These are phyloP conservation scores for Tamandua tetradactyla DNA, from an alignment of 2,797 vertebrate species.

Conservation along the genomic window DNA sequence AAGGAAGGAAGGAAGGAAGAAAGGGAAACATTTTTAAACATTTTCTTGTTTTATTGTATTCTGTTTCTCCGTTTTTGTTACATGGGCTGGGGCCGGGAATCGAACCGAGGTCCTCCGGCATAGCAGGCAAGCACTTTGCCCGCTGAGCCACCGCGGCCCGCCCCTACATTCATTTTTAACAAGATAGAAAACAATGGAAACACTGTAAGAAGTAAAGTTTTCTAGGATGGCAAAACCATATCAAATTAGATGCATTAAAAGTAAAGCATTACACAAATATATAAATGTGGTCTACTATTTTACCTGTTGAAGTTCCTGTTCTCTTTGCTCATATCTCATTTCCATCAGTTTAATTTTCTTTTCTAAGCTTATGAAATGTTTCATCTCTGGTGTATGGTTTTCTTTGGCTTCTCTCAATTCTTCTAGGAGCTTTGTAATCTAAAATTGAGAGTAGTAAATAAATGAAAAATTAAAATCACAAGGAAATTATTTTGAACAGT, in stretches of 20 bases:
- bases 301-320: conserved; percentile 94
- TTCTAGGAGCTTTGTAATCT: conserved; percentile 92
- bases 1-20: too few relatives aligned
- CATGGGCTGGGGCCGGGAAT: too few relatives aligned
- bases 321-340: conserved; percentile 89
- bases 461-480: conserved; percentile 22
- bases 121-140: too few relatives aligned
- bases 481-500: conserved; percentile 40
- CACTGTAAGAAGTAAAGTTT: background rate
- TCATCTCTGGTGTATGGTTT: conserved; percentile 91
- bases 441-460: conserved; percentile 50
- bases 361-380: conserved; percentile 90
- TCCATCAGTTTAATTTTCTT: conserved; percentile 93
- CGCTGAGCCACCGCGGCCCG: too few relatives aligned
- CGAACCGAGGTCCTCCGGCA: too few relatives aligned
- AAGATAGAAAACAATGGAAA: conserved; percentile 9
- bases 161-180: background rate
- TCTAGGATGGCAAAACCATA: background rate
- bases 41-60: too few relatives aligned
- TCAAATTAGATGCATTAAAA: background rate
- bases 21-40: too few relatives aligned
- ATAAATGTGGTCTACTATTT: background rate
- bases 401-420: conserved; percentile 94
- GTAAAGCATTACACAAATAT: background rate
- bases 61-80: too few relatives aligned